Percentiles rank a stretch among this genome's conserved stretches.
phyloP scores from a whole-genome alignment of 2,888 invertebrate genomes.

The Pterostichus madidus region DNA sequence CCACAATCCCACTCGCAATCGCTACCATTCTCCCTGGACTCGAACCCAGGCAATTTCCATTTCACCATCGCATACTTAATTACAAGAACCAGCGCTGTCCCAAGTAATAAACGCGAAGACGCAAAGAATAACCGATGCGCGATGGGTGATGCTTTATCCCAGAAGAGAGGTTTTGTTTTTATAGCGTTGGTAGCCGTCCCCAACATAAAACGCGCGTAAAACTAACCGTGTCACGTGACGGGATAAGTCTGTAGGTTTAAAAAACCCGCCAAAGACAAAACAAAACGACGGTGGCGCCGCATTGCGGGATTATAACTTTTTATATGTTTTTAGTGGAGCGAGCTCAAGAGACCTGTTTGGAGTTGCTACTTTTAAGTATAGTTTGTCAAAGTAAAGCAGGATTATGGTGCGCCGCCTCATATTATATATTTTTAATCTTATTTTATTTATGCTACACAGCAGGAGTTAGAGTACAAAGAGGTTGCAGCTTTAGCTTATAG shows the following conservation, averaged over 20 bases:
- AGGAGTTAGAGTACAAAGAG: too few relatives aligned
- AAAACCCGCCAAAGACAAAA: slow-evolving; percentile 43
- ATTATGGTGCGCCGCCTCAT: not conserved
- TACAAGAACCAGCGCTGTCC: too few relatives aligned
- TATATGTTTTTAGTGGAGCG: slow-evolving; percentile 32
- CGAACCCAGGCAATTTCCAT: not conserved
- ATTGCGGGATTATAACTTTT: slow-evolving; percentile 50
- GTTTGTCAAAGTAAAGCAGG: not conserved
- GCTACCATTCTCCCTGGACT: not conserved
- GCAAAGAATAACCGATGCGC: too few relatives aligned
- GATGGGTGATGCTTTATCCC: too few relatives aligned
- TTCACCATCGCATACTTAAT: not conserved
- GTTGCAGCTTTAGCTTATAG: too few relatives aligned
- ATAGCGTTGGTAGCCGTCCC: not conserved
- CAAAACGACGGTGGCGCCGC: slow-evolving; percentile 1
- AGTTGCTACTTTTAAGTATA: slow-evolving; percentile 8
- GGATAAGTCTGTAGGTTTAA: not conserved
- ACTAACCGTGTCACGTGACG: slow-evolving; percentile 28
- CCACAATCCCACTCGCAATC: not conserved
- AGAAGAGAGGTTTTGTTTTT: slow-evolving; percentile 18
- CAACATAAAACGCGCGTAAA: slow-evolving; percentile 35
- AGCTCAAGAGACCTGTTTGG: slow-evolving; percentile 31
- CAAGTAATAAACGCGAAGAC: too few relatives aligned
- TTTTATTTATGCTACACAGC: too few relatives aligned
- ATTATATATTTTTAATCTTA: too few relatives aligned